phyloP scores from a whole-genome alignment of 1,140 invertebrate species.

The Bombus ignitus region DNA sequence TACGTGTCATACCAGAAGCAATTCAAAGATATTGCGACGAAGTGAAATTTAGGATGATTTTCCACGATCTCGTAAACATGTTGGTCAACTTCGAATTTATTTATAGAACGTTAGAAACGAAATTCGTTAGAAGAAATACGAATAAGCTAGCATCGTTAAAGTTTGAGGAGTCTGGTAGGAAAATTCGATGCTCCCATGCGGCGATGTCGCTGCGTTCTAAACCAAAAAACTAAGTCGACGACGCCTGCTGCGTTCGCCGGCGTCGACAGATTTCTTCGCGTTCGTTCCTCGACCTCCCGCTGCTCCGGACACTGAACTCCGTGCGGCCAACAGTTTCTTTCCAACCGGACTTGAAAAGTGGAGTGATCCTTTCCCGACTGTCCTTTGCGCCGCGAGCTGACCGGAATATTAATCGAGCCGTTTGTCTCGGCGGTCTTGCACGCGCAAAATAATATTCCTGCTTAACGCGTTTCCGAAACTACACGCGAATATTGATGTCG shows the following conservation, averaged over 20 bases:
- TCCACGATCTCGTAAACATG: too few relatives aligned
- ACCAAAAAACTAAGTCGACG: conserved; percentile 28
- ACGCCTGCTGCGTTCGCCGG: conserved; percentile 31
- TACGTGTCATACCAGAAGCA: too few relatives aligned
- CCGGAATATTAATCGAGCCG: conserved; percentile 41
- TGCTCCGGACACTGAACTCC: conserved; percentile 54
- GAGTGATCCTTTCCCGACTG: conserved; percentile 39
- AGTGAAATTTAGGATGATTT: too few relatives aligned
- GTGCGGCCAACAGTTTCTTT: conserved; percentile 32
- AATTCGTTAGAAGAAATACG: background rate
- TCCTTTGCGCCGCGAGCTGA: conserved; percentile 29
- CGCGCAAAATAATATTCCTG: conserved; percentile 14
- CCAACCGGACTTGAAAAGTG: conserved; percentile 46
- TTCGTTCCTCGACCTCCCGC: conserved; percentile 50
- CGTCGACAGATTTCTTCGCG: conserved; percentile 40
- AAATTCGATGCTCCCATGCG: conserved; percentile 30
- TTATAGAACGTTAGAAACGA: too few relatives aligned
- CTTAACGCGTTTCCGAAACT: conserved; percentile 1
- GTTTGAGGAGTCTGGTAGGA: background rate
- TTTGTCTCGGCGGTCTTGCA: background rate
- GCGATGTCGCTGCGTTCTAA: background rate
- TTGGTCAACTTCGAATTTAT: too few relatives aligned
- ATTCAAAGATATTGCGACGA: too few relatives aligned
- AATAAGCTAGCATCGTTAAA: background rate
- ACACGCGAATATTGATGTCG: background rate